Evolutionary conservation across 2,113 vertebrate species (phyloP), one percentile per base, ranked within the genome.

Genomic region (Pogona vitticeps): DNA sequence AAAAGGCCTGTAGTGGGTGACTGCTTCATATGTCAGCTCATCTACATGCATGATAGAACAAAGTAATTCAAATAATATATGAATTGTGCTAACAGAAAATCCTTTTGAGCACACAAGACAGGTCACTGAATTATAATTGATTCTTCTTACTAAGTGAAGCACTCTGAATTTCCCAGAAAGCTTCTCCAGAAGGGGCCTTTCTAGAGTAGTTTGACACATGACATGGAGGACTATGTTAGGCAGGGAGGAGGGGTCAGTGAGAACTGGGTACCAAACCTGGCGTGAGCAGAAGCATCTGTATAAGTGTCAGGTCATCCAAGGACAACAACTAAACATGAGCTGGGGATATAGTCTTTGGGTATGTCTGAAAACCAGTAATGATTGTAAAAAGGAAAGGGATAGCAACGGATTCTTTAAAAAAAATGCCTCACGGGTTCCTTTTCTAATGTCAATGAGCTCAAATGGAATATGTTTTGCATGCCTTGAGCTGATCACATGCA

Each of bases 31-130:
- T 13, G 5, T 68, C n/a, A 70, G 42, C 40, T 56, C 17, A 56
- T 52, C 42, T n/a, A 28, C 23, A 18, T 3, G 18, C 18, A 21
- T 40, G 38, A 26, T 42, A 65, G 33, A 67, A 40, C 61, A 67
- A 36, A 65, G 17, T 38, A 21, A 36, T 3, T 65, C 40, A 2
- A 42, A 31, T 0, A 0, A 36, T 71, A 28, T 56, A 56, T 58
- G 0, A 0, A 58, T 21, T 38, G 17, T 72, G 18, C 71, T 72
- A 72, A 18, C 15, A 72, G 18, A 40, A 72, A 36, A 72, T 6
- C 17, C 36, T 72, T 72, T 18, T 31, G 71, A 33, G 18, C 17
- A 72, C 71, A 40, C 36, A 38, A 38, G 70, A 3, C 2, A 72
- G 1, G 17, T 36, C 33, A 40, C 15, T 18, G 18, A 73, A 20